Percentiles rank a stretch among this genome's conserved stretches.
phyloP scores from a whole-genome alignment of 2,113 vertebrate species.

The Rallus limicola region DNA sequence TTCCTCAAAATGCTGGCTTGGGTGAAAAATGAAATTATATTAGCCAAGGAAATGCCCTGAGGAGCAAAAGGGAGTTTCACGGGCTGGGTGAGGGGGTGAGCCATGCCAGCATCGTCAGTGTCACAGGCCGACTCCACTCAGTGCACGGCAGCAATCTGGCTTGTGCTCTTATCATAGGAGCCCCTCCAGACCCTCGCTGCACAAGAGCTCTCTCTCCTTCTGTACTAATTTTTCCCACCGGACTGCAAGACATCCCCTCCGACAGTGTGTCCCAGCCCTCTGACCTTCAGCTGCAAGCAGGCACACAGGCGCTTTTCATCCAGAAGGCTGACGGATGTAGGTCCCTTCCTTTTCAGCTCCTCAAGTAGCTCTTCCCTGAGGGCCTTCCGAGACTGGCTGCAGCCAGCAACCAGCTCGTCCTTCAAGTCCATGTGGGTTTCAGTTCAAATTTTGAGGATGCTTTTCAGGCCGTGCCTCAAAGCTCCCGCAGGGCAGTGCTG shows the following conservation, averaged over 20 bases:
- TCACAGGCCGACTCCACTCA: background rate
- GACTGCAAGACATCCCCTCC: background rate
- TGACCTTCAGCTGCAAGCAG: background rate
- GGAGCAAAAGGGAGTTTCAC: background rate
- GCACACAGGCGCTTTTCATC: background rate
- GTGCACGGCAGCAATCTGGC: background rate
- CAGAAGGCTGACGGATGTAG: background rate
- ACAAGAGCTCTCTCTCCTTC: background rate
- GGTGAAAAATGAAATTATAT: background rate
- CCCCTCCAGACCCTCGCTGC: background rate
- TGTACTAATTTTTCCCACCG: background rate
- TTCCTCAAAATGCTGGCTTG: background rate
- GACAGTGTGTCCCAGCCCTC: accelerated
- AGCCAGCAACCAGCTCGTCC: background rate
- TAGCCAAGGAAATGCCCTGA: background rate
- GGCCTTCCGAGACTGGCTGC: background rate
- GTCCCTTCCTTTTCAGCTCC: background rate
- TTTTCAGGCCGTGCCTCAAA: background rate
- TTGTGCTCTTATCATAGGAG: background rate
- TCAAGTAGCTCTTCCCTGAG: background rate
- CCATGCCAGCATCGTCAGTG: accelerated
- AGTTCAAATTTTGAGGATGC: background rate
- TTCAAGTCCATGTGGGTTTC: background rate
- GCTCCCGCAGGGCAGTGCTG: background rate
- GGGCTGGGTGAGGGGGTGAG: background rate